Evolutionary conservation across 1,140 invertebrate species (phyloP).

Genomic region (Drosophila melanogaster): Release_6_plus_ISO1_MT NT_033779.5:756501-757000

Average conservation of each 20-base stretch:
- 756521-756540: slow-evolving; percentile 32
- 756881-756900: slow-evolving; percentile 93
- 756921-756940: slow-evolving; percentile 65
- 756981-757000: slow-evolving; percentile 88
- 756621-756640: slow-evolving; percentile 40
- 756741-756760: slow-evolving; percentile 28
- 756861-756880: slow-evolving; percentile 94
- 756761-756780: slow-evolving; percentile 54
- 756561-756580: slow-evolving; percentile 57
- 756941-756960: slow-evolving; percentile 88
- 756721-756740: slow-evolving; percentile 27
- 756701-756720: slow-evolving; percentile 67
- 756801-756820: slow-evolving; percentile 34
- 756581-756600: slow-evolving; percentile 23
- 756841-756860: slow-evolving; percentile 88
- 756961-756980: slow-evolving; percentile 89
- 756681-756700: slow-evolving; percentile 85
- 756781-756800: slow-evolving; percentile 13
- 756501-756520: slow-evolving; percentile 43
- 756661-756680: slow-evolving; percentile 89
- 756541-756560: slow-evolving; percentile 70
- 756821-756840: slow-evolving; percentile 52
- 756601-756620: slow-evolving; percentile 66
- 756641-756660: slow-evolving; percentile 57
- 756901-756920: slow-evolving; percentile 77